Percentiles rank a stretch among this genome's conserved stretches.
These are phyloP conservation scores for Sebastes iracundus DNA, from an alignment of 2,797 vertebrate species.

Conservation along the genomic window DNA sequence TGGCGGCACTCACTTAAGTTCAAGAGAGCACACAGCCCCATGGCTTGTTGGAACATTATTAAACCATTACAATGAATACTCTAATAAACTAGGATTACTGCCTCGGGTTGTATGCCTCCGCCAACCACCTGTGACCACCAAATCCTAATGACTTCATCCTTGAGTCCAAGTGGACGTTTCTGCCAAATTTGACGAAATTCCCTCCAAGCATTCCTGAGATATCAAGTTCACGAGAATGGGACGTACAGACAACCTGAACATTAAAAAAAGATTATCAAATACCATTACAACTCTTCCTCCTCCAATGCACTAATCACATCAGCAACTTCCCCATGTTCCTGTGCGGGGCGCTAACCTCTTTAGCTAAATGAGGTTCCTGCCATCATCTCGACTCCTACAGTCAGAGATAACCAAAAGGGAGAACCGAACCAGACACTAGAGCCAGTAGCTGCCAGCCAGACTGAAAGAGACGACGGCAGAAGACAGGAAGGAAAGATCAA, in stretches of 20 bases:
- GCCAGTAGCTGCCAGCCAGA: slow-evolving; percentile 48
- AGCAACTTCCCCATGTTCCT: slow-evolving; percentile 54
- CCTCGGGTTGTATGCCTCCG: background rate
- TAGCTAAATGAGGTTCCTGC: slow-evolving; percentile 64
- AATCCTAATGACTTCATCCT: background rate
- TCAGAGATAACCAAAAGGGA: slow-evolving; percentile 22
- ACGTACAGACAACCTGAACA: too few relatives aligned
- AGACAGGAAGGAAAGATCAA: slow-evolving; percentile 37
- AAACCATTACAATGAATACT: slow-evolving; percentile 2
- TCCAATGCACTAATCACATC: slow-evolving; percentile 60
- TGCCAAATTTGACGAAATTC: too few relatives aligned
- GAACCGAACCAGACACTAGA: slow-evolving; percentile 2
- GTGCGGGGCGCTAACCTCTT: slow-evolving; percentile 66
- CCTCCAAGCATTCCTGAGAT: too few relatives aligned
- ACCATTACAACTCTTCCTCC: slow-evolving; percentile 24
- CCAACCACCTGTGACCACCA: background rate
- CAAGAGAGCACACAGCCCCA: background rate
- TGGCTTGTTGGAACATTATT: background rate
- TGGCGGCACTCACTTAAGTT: rapidly evolving
- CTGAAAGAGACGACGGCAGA: slow-evolving; percentile 39
- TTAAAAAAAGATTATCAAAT: background rate
- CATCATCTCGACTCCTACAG: slow-evolving; percentile 28
- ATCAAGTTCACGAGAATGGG: too few relatives aligned
- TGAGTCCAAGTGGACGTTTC: too few relatives aligned
- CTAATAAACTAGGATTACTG: background rate